Percentiles rank a stretch among this genome's conserved stretches.
Evolutionary conservation across 2,888 invertebrate species (phyloP).

Genomic region (Strigamia crassipes): DNA sequence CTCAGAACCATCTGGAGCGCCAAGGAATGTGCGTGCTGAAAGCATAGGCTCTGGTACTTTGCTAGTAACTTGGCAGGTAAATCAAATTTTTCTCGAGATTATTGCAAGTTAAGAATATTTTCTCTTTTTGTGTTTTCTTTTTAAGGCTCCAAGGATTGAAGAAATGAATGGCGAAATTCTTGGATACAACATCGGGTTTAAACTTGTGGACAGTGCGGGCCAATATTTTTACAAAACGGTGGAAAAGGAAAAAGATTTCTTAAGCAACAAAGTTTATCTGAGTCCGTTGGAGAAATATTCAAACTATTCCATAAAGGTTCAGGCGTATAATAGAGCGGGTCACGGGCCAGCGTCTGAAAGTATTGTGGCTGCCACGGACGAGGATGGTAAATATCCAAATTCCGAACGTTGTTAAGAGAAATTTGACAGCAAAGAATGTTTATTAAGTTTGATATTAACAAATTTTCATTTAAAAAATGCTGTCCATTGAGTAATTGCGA

Average conservation of each 20-base stretch:
- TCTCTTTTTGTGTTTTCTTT: not conserved
- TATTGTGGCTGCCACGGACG: slow-evolving; percentile 29
- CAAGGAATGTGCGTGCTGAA: slow-evolving; percentile 33
- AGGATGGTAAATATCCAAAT: slow-evolving; percentile 37
- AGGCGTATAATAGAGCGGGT: slow-evolving; percentile 39
- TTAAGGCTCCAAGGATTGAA: slow-evolving; percentile 47
- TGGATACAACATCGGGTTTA: slow-evolving; percentile 49
- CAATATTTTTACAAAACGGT: slow-evolving; percentile 36
- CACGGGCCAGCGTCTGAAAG: slow-evolving; percentile 22
- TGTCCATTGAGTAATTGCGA: not conserved
- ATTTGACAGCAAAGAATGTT: slow-evolving; percentile 18
- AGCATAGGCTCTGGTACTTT: slow-evolving; percentile 41
- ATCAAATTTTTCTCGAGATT: not conserved
- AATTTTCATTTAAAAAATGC: not conserved
- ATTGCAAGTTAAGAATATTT: not conserved
- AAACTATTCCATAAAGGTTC: slow-evolving; percentile 43
- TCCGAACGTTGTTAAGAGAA: not conserved
- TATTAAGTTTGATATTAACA: not conserved
- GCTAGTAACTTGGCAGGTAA: slow-evolving; percentile 43
- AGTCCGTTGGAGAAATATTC: slow-evolving; percentile 28
- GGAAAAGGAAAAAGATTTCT: not conserved
- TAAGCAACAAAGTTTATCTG: slow-evolving; percentile 25
- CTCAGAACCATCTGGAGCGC: slow-evolving; percentile 24
- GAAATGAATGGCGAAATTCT: slow-evolving; percentile 49
- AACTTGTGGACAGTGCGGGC: not conserved